phyloP scores from a whole-genome alignment of 2,797 vertebrate genomes.

The Takifugu rubripes region DNA sequence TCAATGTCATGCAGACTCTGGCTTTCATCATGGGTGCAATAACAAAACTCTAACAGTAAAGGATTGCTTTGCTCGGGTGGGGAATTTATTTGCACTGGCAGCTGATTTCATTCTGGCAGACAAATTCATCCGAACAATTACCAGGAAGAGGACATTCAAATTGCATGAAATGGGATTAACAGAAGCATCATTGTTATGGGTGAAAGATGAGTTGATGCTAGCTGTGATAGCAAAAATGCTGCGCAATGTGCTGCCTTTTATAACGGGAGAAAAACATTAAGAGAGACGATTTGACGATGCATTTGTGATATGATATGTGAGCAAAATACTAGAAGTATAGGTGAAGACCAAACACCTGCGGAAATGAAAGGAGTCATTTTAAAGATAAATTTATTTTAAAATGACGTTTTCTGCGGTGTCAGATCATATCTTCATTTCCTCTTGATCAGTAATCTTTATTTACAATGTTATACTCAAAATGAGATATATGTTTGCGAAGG shows the following conservation, averaged over 20 bases:
- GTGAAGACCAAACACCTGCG: not conserved
- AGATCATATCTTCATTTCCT: not conserved
- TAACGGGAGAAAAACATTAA: conserved; percentile 4
- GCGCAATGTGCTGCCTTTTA: conserved; percentile 9
- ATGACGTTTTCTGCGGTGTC: not conserved
- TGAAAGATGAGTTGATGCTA: no score
- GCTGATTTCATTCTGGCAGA: conserved; percentile 27
- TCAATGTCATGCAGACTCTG: not conserved
- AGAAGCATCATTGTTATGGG: no score
- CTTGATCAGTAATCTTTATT: no score
- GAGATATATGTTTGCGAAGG: no score
- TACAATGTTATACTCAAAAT: no score
- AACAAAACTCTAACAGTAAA: not conserved
- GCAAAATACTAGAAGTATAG: not conserved
- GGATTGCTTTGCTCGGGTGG: not conserved
- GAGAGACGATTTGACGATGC: not conserved
- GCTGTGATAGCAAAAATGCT: conserved; percentile 10
- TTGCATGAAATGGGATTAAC: no score
- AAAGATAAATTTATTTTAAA: not conserved
- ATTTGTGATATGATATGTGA: not conserved
- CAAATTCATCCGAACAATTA: conserved; percentile 2
- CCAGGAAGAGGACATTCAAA: no score
- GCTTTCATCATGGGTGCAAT: no score
- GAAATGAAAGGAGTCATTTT: not conserved
- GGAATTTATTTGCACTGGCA: conserved; percentile 25